Base-by-base conservation (phyloP, 2,797 vertebrate genomes). In the Pseudochirops cupreus region DNA sequence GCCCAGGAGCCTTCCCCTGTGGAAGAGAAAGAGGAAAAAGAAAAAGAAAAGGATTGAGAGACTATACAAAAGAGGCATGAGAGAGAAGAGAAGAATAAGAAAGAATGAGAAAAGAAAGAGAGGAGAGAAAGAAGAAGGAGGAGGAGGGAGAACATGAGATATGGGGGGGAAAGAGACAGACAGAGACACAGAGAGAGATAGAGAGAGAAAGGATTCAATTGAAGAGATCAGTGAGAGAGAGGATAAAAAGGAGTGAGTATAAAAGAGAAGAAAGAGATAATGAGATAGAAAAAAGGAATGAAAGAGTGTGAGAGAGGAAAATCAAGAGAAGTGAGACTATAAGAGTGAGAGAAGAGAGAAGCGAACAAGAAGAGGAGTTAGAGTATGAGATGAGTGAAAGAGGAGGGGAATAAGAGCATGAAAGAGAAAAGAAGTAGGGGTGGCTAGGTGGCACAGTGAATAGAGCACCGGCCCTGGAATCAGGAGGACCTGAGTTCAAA, bases 1-100 rank as follows among this genome's bases (percentile, higher is more conserved):
- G 98, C 94, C 97, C 95, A 87, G 97, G 74, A 93, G 56, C 62
- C 94, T 39, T 93, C 94, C 94, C 91, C 96, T 93, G 95, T 62
- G 93, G 97, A 96, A 96, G 97, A 97, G 92, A 94, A 95, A 50
- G 92, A 94, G 39, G 58, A 39, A 21, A 33, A 91, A 92, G 89
- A 82, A 58, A 59, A 90, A 89, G 33, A 94, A 93, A 91, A 82
- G 1, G 53, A 56, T 46, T 21, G 90, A 92, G 92, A 74, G 91
- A 91, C 26, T 33, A 62, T 59, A 55, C 92, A 91, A 94, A 50
- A 94, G 58, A 58, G 46, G 29, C 5, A 1, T 0, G 54, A 50
- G 18, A 54, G 94, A 82, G 56, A 56, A 1, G 50, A 92, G 95
- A 12, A 12, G 46, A 50, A 26, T 4, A 91, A 39, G 87, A 96